Conservation (phyloP, 2,113 vertebrate genomes). For the Coregonus clupeaformis region DNA sequence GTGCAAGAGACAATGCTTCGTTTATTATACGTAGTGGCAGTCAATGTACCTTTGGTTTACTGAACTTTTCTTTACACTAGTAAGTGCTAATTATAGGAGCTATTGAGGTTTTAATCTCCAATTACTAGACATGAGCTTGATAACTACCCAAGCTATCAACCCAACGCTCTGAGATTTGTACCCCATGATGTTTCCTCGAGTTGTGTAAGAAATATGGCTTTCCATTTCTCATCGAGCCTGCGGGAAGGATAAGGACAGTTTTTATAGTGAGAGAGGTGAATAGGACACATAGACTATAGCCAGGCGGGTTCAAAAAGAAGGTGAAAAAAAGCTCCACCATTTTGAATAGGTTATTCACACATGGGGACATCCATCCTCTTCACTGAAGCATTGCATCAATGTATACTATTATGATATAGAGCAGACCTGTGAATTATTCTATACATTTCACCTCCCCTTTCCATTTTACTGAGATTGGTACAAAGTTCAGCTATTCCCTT, state of each 20-base stretch:
- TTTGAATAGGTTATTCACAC: constrained; percentile 20
- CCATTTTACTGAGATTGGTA: background rate
- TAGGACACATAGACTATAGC: constrained; percentile 70
- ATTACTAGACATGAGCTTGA: constrained; percentile 9
- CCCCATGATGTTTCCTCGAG: no score
- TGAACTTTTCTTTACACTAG: background rate
- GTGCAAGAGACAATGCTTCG: background rate
- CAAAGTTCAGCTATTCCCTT: background rate
- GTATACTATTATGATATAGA: background rate
- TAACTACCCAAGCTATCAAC: no score
- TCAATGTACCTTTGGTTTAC: background rate
- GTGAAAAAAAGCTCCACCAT: background rate
- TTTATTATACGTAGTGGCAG: background rate
- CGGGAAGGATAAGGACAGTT: constrained; percentile 73
- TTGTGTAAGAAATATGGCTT: constrained; percentile 24
- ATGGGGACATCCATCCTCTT: constrained; percentile 12
- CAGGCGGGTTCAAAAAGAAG: constrained; percentile 51
- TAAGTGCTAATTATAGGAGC: background rate
- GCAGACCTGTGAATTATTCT: background rate
- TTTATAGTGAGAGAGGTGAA: constrained; percentile 77
- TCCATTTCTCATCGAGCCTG: constrained; percentile 69
- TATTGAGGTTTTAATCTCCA: background rate
- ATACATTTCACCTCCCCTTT: background rate
- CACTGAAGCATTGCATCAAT: background rate
- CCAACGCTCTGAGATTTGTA: no score